Percentiles rank a stretch among this genome's conserved stretches.
Conservation (phyloP, 2,113 vertebrate species). For the Rhagologus leucostigma region DNA sequence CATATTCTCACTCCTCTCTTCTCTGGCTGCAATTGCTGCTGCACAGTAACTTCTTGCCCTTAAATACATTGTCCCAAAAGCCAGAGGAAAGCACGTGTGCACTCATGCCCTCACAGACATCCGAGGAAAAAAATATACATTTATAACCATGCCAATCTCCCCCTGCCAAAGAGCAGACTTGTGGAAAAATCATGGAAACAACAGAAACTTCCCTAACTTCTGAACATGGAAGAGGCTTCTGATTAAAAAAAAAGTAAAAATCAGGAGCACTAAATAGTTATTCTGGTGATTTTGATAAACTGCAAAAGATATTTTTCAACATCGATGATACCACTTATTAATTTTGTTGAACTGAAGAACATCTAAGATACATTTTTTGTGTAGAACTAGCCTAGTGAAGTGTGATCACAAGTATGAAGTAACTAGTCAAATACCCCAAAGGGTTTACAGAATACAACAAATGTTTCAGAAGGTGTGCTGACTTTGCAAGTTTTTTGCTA, state of each 20-base stretch:
- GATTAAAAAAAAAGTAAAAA: background rate
- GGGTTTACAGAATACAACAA: background rate
- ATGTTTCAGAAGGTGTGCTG: conserved; percentile 11
- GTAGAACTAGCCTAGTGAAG: background rate
- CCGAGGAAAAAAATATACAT: background rate
- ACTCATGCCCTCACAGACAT: background rate
- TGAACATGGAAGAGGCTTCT: background rate
- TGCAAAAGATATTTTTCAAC: background rate
- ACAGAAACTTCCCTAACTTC: background rate
- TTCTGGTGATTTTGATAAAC: background rate
- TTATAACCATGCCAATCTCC: background rate
- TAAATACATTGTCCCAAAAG: fast-evolving
- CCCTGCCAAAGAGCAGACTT: background rate
- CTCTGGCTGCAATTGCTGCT: background rate
- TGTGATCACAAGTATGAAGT: background rate
- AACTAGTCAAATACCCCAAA: background rate
- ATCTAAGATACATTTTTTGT: background rate
- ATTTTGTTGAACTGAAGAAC: background rate
- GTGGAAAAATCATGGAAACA: background rate
- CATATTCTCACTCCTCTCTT: background rate
- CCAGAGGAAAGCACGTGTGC: background rate
- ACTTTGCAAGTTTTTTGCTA: conserved; percentile 18
- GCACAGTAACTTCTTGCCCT: too few relatives aligned
- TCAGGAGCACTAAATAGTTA: background rate
- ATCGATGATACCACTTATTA: background rate